A percentile compares a stretch with the other conserved stretches of the same genome.
Evolutionary conservation across 2,797 vertebrate genomes (phyloP).

Genomic region (Thripadectes ignobilis): DNA sequence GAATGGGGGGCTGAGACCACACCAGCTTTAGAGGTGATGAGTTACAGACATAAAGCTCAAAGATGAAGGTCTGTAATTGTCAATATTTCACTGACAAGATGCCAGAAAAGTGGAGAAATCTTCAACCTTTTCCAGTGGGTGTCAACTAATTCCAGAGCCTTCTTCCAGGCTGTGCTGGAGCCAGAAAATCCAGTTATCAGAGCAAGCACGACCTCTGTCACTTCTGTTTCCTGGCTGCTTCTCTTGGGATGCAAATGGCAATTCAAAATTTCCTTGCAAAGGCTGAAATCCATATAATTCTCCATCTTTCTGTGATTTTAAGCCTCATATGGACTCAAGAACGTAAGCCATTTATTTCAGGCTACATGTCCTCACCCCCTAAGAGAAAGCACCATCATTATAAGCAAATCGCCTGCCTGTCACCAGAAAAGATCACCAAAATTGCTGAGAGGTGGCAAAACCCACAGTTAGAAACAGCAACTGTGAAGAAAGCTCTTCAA

Average conservation of each 20-base stretch:
- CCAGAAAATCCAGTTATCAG: not conserved
- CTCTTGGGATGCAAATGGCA: not conserved
- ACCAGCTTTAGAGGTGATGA: not conserved
- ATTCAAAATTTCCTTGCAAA: not conserved
- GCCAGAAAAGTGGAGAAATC: not conserved
- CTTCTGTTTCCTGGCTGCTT: not conserved
- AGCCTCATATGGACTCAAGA: not conserved
- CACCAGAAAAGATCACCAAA: not conserved
- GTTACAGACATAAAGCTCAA: not conserved
- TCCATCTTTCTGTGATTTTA: not conserved
- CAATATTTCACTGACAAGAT: not conserved
- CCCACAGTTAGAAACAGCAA: not conserved
- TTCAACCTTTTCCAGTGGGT: not conserved
- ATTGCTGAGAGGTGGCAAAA: not conserved
- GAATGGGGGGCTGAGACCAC: not conserved
- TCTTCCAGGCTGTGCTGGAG: not conserved
- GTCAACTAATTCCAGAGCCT: not conserved
- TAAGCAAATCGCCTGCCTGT: not conserved
- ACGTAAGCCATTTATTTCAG: not conserved
- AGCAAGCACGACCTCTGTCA: not conserved
- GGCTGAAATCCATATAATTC: not conserved
- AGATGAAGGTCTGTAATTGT: not conserved
- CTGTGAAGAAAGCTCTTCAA: not conserved
- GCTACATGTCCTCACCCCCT: not conserved
- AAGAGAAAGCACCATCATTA: not conserved